phyloP scores from a whole-genome alignment of 2,888 invertebrate species.

The Leistus spinibarbis region DNA sequence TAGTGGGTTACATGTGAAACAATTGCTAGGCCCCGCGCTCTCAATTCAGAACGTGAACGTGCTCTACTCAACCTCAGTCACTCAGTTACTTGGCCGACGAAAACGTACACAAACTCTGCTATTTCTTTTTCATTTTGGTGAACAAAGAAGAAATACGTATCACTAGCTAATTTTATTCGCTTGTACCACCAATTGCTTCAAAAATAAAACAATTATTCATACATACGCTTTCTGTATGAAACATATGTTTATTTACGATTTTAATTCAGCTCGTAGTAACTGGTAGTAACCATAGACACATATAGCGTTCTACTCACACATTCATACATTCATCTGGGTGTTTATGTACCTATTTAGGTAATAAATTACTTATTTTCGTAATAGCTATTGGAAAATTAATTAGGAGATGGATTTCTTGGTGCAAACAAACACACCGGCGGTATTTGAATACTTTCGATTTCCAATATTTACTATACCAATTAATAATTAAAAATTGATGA shows the following conservation, averaged over 20 bases:
- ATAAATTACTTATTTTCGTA: too few relatives aligned
- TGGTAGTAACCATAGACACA: too few relatives aligned
- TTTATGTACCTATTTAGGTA: too few relatives aligned
- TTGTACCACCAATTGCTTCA: background rate
- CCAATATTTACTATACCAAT: background rate
- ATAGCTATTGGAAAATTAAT: too few relatives aligned
- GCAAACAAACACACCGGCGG: too few relatives aligned
- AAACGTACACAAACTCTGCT: background rate
- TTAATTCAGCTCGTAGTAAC: background rate
- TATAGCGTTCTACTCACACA: too few relatives aligned
- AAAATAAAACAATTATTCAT: background rate
- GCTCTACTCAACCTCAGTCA: conserved; percentile 16
- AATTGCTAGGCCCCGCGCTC: conserved; percentile 32
- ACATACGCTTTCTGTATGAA: background rate
- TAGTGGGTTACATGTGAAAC: conserved; percentile 37
- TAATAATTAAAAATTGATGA: background rate
- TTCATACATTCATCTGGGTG: too few relatives aligned
- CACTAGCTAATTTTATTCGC: background rate
- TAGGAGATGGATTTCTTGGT: too few relatives aligned
- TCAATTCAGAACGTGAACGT: conserved; percentile 30
- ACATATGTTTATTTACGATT: background rate
- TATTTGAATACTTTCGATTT: too few relatives aligned
- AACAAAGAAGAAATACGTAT: background rate
- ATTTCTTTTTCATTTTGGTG: background rate
- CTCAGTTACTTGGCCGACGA: conserved; percentile 6